A percentile compares a stretch with the other conserved stretches of the same genome.
Conservation (phyloP, 2,113 vertebrate genomes). For the Xyliphius kryptos region DNA sequence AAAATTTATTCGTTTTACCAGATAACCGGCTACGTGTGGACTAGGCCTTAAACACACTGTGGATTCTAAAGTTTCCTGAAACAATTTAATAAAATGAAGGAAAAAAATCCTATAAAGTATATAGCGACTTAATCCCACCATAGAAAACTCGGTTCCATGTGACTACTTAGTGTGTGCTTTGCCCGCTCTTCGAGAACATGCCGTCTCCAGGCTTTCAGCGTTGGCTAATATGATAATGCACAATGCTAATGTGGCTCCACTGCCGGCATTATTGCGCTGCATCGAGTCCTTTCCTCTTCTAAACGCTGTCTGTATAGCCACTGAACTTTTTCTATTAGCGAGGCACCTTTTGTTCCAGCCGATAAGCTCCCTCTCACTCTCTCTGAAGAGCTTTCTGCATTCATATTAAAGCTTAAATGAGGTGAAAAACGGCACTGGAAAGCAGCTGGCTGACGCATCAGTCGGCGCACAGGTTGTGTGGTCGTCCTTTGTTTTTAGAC, state of each 20-base stretch:
- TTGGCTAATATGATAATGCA: background rate
- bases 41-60: no score
- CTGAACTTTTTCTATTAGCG: conserved; percentile 29
- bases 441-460: conserved; percentile 7
- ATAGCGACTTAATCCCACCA: no score
- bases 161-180: no score
- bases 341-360: conserved; percentile 27
- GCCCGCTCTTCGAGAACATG: no score
- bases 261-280: background rate
- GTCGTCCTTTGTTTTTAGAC: conserved; percentile 10
- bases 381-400: conserved; percentile 11
- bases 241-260: conserved; percentile 8
- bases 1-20: no score
- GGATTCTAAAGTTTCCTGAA: no score
- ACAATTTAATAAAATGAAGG: no score
- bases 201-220: no score
- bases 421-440: conserved; percentile 1
- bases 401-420: conserved; percentile 17
- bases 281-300: background rate
- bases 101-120: no score
- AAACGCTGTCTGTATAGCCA: conserved; percentile 1
- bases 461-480: background rate
- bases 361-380: conserved; percentile 12
- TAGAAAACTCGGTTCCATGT: no score
- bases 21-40: no score